phyloP scores from a whole-genome alignment of 2,888 invertebrate genomes.

The Pomacea canaliculata region DNA sequence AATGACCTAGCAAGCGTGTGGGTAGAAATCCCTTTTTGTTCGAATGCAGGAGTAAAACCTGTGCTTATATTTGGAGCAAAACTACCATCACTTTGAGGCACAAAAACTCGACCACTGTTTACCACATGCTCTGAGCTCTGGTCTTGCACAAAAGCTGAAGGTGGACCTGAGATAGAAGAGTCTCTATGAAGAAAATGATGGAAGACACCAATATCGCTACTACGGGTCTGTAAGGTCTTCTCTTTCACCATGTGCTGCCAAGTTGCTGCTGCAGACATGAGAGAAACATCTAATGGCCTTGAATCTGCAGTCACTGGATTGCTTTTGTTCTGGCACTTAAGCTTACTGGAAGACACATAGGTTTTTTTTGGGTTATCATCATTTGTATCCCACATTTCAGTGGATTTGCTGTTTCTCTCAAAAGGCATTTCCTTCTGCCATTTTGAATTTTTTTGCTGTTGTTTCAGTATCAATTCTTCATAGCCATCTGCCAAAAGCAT shows the following conservation, averaged over 20 bases:
- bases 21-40: neutral
- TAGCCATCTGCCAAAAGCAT: constrained; percentile 5
- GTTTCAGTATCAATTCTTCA: too few species aligned
- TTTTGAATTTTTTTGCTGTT: too few species aligned
- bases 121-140: neutral
- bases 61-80: constrained; percentile 12
- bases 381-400: too few species aligned
- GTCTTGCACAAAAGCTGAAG: constrained; percentile 24
- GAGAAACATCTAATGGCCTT: too few species aligned
- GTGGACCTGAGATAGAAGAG: constrained; percentile 36
- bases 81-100: neutral
- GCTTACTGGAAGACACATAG: too few species aligned
- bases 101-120: neutral
- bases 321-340: too few species aligned
- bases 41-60: constrained; percentile 5
- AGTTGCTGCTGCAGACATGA: neutral
- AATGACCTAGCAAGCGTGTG: neutral
- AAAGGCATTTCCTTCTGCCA: too few species aligned
- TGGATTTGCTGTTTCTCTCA: too few species aligned
- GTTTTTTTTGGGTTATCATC: too few species aligned
- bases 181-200: constrained; percentile 43
- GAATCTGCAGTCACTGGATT: too few species aligned
- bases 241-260: constrained; percentile 1
- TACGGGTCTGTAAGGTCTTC: constrained; percentile 11
- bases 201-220: constrained; percentile 45